Evolutionary conservation across 2,888 invertebrate species (phyloP), one percentile per base, ranked within the genome.

Genomic region (Bombylius major): DNA sequence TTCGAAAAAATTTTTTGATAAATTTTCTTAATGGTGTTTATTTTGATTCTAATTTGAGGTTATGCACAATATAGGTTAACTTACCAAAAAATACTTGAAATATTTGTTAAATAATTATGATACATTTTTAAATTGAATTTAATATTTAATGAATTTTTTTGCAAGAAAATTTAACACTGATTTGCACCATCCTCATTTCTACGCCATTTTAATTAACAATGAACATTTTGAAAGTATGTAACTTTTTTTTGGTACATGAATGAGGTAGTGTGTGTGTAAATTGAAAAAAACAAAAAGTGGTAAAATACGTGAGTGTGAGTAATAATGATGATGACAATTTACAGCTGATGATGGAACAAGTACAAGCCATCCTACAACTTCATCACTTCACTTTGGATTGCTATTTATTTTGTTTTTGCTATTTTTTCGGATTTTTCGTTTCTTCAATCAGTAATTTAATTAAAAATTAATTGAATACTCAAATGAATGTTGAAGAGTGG

Each of bases 11-110:
- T 44, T 36, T 13, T 34, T 11, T n/a, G 47, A 4, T 9, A 48
- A 48, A 55, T 33, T 47, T 46, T 48, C 39, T 34, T 13, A 9
- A 12, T 32, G n/a, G 12, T n/a, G 33, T 23, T 34, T 33, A 14
- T 48, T 50, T 11, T 47, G 8, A 47, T 32, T 47, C 6, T 49
- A 32, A 45, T 59, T 59, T 59, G 59, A 59, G 59, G 59, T 59
- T 59, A 59, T 57, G 58, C 56, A 51, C 54, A 56, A 57, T 45
- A 56, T 58, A 59, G 59, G 59, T 59, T 59, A 59, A 52, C 47
- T 56, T 51, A 59, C 59, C 57, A 51, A 45, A 42, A 47, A 33
- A 54, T 47, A 52, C 31, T 39, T 49, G 42, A 51, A 47, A 55
- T 50, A 45, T 45, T 50, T 55, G 1, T 23, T 23, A 23, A 23